Percentiles rank a stretch among this genome's conserved stretches.
These are phyloP conservation scores for Microtus montanus DNA, from an alignment of 2,113 vertebrate species.

Conservation along the genomic window DNA sequence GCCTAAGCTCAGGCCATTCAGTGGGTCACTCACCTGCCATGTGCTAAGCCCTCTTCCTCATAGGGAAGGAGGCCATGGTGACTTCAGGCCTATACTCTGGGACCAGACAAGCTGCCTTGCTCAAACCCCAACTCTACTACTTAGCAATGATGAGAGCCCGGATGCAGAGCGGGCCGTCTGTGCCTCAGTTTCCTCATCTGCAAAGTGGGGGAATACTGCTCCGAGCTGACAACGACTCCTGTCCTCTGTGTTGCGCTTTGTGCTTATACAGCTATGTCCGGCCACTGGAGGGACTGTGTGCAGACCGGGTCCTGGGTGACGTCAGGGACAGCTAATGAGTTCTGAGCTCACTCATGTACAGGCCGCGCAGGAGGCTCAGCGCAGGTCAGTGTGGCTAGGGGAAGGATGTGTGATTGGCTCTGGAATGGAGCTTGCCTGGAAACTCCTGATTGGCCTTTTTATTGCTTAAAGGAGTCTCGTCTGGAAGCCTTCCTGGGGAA, in stretches of 20 bases:
- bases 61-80: background rate
- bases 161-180: fast-evolving
- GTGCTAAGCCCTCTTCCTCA: background rate
- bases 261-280: background rate
- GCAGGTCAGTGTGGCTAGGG: background rate
- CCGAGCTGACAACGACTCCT: background rate
- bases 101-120: background rate
- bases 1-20: background rate
- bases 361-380: background rate
- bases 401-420: background rate
- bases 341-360: background rate
- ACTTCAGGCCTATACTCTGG: background rate
- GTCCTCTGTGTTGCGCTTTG: background rate
- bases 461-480: background rate
- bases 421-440: background rate
- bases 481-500: background rate
- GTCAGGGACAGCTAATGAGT: background rate
- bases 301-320: background rate
- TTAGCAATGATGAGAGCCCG: background rate
- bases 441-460: background rate
- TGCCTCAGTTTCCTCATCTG: background rate
- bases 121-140: background rate
- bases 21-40: background rate
- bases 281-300: background rate
- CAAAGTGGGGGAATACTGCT: background rate